Base-by-base conservation (phyloP, 2,888 invertebrate species). In the Drosophila parthenogenetica region DNA sequence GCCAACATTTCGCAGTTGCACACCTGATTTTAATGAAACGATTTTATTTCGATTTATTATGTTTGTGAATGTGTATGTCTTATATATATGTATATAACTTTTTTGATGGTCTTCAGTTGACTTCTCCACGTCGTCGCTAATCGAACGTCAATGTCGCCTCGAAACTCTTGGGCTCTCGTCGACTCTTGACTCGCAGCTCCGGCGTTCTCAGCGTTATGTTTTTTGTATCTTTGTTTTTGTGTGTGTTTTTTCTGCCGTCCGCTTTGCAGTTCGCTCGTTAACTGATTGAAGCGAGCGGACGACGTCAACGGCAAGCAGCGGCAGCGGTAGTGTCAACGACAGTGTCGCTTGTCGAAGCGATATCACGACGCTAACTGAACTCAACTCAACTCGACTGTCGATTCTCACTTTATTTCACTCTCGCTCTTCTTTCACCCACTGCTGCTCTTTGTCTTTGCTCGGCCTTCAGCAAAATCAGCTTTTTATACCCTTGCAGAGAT, bases 111-210 rank as follows among this genome's bases (percentile, higher is more conserved):
- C 49, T 62, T 66, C 45, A 46, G 59, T 69, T 58, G 46, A 75
- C 69, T 78, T 81, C 85, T 81, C 83, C 83, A 83, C 83, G 83
- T 83, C 79, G 83, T 67, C 81, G 79, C 69, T 87, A 73, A 73
- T 87, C 82, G 83, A 80, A 82, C 73, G 74, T 54, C 72, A 70
- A 64, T 72, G 72, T 57, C 62, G 55, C 59, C 29, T 29, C 35
- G 35, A 4, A 63, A 63, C 66, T 46, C 49, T 53, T 32, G 46
- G 54, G 53, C 61, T 75, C 22, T 60, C 58, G 72, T 60, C 54
- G 72, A 50, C 50, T 64, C 53, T 51, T 60, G 50, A 29, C 29
- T 51, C 71, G 39, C 58, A 63, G 48, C 60, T 64, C 57, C 57
- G 32, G 60, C 71, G 65, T 74, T 76, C 61, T 62, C 66, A 63